Evolutionary conservation across 2,797 vertebrate genomes (phyloP).

Genomic region (Steatocranus sp.): DNA sequence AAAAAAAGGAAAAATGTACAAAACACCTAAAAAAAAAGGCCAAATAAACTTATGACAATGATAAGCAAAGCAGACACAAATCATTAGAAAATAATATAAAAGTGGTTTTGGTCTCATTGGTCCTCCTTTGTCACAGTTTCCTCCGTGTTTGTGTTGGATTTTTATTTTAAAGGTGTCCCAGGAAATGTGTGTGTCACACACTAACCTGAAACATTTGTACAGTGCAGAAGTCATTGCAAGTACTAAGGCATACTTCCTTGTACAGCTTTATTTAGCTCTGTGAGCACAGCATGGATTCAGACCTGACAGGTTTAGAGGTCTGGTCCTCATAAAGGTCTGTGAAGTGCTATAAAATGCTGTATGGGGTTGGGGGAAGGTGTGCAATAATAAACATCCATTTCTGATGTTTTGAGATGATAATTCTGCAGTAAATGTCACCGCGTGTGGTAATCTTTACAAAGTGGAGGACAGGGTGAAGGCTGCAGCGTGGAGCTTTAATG

Average conservation of each 20-base stretch:
- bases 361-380: neutral
- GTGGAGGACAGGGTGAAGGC: neutral
- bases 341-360: neutral
- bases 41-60: fast-evolving
- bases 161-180: neutral
- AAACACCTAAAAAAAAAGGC: neutral
- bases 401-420: neutral
- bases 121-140: neutral
- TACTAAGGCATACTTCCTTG: neutral
- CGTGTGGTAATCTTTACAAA: neutral
- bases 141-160: neutral
- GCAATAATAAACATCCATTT: neutral
- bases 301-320: neutral
- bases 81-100: neutral
- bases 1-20: neutral
- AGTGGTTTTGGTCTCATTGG: fast-evolving
- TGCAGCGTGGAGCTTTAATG: neutral
- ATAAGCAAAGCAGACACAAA: neutral
- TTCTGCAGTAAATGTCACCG: neutral
- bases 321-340: neutral
- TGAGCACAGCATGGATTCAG: neutral
- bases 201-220: neutral
- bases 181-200: neutral
- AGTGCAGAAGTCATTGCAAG: neutral
- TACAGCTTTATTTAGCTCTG: neutral